Evolutionary conservation across 2,888 invertebrate species (phyloP).

Genomic region (Phaonia tiefii): DNA sequence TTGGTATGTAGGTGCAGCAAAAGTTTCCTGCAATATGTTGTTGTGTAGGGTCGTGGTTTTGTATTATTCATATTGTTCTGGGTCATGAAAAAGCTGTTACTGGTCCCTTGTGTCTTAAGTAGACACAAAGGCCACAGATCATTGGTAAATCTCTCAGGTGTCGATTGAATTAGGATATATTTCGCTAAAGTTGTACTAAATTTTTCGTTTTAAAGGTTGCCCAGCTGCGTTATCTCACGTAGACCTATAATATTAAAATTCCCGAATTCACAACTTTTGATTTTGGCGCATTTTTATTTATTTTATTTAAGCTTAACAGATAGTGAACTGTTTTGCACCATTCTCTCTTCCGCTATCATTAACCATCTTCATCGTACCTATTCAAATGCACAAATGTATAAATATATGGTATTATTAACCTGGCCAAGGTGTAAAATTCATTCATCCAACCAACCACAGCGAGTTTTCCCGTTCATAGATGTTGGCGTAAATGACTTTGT

Average conservation of each 20-base stretch:
- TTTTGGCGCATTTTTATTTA: background rate
- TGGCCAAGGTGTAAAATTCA: conserved; percentile 33
- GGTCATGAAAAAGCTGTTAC: no score
- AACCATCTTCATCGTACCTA: conserved; percentile 40
- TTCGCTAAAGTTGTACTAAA: no score
- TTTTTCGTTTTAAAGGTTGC: no score
- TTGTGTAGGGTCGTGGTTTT: no score
- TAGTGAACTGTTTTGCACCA: background rate
- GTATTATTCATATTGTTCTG: no score
- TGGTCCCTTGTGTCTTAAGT: no score
- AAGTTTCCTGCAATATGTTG: no score
- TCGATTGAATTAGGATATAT: no score
- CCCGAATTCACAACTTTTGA: background rate
- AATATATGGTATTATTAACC: conserved; percentile 27
- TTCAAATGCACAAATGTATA: background rate
- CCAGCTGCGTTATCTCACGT: background rate
- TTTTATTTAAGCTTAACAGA: background rate
- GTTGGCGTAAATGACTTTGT: conserved; percentile 22
- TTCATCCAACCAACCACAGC: conserved; percentile 46
- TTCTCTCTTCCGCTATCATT: conserved; percentile 65
- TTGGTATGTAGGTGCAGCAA: no score
- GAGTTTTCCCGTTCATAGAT: conserved; percentile 35
- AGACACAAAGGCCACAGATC: no score
- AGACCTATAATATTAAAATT: background rate
- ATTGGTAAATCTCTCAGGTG: no score